These are phyloP conservation scores for Dimorphilus gyrociliatus DNA, from an alignment of 2,888 invertebrate genomes.

Conservation along the genomic window DNA sequence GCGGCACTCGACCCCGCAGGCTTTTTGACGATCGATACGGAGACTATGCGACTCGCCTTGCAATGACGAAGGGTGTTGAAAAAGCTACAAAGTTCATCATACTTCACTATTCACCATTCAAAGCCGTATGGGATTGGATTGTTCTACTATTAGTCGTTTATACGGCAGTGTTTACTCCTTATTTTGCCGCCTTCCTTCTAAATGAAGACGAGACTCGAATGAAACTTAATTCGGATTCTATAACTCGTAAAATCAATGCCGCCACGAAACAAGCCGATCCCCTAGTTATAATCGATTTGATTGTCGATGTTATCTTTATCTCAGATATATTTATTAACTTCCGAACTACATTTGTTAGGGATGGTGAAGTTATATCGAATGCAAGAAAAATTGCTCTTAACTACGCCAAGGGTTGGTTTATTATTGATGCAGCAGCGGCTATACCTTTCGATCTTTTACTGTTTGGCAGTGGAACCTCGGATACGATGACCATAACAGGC, in stretches of 20 bases:
- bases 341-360: constrained; percentile 35
- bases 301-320: constrained; percentile 38
- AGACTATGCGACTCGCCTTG: too few relatives aligned
- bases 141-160: constrained; percentile 34
- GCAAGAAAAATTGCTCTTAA: constrained; percentile 35
- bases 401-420: constrained; percentile 62
- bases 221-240: constrained; percentile 24
- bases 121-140: constrained; percentile 39
- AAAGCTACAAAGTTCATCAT: constrained; percentile 36
- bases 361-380: constrained; percentile 34
- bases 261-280: constrained; percentile 30
- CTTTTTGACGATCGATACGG: too few relatives aligned
- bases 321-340: constrained; percentile 38
- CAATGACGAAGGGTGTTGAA: too few relatives aligned
- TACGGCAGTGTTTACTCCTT: constrained; percentile 37
- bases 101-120: constrained; percentile 38
- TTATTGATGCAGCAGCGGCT: constrained; percentile 93
- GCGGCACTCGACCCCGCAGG: too few relatives aligned
- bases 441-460: constrained; percentile 93
- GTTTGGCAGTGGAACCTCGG: constrained; percentile 36
- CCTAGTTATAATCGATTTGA: constrained; percentile 35
- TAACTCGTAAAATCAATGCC: constrained; percentile 25
- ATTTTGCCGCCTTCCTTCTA: constrained; percentile 32
- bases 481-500: constrained; percentile 37
- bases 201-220: constrained; percentile 29